These are phyloP conservation scores for Lissonota sp. DNA, from an alignment of 2,888 invertebrate species.

Conservation along the genomic window DNA sequence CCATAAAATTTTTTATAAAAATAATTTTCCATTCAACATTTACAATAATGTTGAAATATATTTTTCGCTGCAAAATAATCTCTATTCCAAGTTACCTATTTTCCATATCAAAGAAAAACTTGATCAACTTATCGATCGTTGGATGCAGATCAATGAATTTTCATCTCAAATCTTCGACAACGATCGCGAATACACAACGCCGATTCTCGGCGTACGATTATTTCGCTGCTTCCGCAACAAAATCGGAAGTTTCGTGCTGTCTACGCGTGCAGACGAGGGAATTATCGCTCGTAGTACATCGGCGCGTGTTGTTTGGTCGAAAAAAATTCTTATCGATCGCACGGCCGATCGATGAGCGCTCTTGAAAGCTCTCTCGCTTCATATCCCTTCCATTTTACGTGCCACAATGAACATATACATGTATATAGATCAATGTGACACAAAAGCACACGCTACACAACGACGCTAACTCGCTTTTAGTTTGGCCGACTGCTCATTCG, in stretches of 20 bases:
- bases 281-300: constrained; percentile 48
- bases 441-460: background rate
- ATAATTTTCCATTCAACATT: too few relatives aligned
- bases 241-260: constrained; percentile 22
- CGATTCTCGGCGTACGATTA: too few relatives aligned
- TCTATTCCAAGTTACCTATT: too few relatives aligned
- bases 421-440: constrained; percentile 13
- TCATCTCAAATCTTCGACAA: too few relatives aligned
- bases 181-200: too few relatives aligned
- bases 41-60: too few relatives aligned
- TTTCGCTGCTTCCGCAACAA: background rate
- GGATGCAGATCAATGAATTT: too few relatives aligned
- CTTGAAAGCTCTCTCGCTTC: constrained; percentile 1
- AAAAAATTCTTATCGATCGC: constrained; percentile 61
- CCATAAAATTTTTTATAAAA: too few relatives aligned
- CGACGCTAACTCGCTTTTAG: constrained; percentile 56
- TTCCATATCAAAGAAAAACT: too few relatives aligned
- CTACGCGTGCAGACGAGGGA: constrained; percentile 54
- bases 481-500: constrained; percentile 58
- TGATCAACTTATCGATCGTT: too few relatives aligned
- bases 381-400: background rate
- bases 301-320: constrained; percentile 38
- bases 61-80: too few relatives aligned
- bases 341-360: constrained; percentile 67
- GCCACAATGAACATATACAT: background rate